A percentile compares a stretch with the other conserved stretches of the same genome.
phyloP scores from a whole-genome alignment of 1,140 invertebrate species.

The Nasonia longicornis region DNA sequence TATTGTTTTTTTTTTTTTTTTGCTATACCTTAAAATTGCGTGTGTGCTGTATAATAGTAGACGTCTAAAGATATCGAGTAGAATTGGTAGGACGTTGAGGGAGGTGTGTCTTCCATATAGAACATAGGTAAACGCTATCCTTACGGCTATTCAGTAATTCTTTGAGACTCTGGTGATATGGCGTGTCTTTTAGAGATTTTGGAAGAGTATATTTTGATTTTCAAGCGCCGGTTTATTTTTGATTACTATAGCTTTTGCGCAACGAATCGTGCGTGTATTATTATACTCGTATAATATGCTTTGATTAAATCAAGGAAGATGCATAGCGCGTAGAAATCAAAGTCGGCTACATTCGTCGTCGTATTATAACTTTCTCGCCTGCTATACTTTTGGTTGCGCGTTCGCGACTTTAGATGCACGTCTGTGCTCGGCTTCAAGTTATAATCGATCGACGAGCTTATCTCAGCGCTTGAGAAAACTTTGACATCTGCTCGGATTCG shows the following conservation, averaged over 20 bases:
- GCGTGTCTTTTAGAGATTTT: slow-evolving; percentile 40
- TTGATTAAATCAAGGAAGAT: no score
- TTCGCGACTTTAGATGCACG: no score
- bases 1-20: slow-evolving; percentile 26
- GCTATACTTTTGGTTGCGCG: neutral
- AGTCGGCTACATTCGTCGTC: slow-evolving; percentile 4
- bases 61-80: slow-evolving; percentile 55
- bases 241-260: neutral
- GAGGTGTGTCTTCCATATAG: slow-evolving; percentile 43
- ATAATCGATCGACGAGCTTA: neutral
- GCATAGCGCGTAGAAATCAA: slow-evolving; percentile 26
- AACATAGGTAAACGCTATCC: slow-evolving; percentile 56
- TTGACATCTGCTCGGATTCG: slow-evolving; percentile 42
- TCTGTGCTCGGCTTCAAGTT: no score
- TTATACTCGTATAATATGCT: no score
- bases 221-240: neutral
- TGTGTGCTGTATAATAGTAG: slow-evolving; percentile 48
- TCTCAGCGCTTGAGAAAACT: slow-evolving; percentile 26
- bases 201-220: neutral
- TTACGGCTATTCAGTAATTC: slow-evolving; percentile 53
- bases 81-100: slow-evolving; percentile 42
- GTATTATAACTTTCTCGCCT: neutral
- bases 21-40: neutral
- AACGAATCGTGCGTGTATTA: neutral
- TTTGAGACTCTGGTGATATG: slow-evolving; percentile 58